Conservation (phyloP, 2,797 vertebrate species). For the Echeneis naucrates region DNA sequence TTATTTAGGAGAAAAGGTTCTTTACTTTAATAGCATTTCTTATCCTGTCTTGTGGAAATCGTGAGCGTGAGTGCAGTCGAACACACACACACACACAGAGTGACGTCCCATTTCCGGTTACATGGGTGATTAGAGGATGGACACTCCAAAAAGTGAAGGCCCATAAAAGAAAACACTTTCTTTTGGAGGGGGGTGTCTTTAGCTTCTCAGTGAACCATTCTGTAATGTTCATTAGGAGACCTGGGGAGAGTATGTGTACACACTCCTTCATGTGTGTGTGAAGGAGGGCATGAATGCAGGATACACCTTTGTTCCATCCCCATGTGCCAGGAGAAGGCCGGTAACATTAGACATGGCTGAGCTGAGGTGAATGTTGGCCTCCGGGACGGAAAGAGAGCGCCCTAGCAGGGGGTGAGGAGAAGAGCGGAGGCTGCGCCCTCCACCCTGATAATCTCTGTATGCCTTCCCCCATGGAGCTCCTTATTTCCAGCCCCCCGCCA, state of each 20-base stretch:
- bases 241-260: too few species aligned
- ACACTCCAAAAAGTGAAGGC: conserved; percentile 57
- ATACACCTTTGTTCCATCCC: conserved; percentile 76
- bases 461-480: conserved; percentile 74
- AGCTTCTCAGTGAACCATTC: conserved; percentile 79
- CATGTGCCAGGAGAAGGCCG: conserved; percentile 65
- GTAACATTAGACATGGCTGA: conserved; percentile 84
- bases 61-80: conserved; percentile 1
- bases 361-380: conserved; percentile 83
- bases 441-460: conserved; percentile 81
- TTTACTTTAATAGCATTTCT: too few species aligned
- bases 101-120: conserved; percentile 62
- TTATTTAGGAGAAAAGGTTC: too few species aligned
- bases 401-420: conserved; percentile 43
- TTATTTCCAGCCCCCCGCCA: conserved; percentile 69
- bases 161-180: conserved; percentile 69
- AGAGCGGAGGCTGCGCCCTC: conserved; percentile 56
- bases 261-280: too few species aligned
- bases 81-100: conserved; percentile 5
- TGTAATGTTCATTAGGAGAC: conserved; percentile 86
- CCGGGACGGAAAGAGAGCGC: conserved; percentile 38
- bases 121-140: conserved; percentile 40
- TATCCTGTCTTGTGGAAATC: not conserved
- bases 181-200: conserved; percentile 65
- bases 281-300: conserved; percentile 61